Evolutionary conservation across 2,113 vertebrate genomes (phyloP).

Genomic region (Henicopernis longicauda): DNA sequence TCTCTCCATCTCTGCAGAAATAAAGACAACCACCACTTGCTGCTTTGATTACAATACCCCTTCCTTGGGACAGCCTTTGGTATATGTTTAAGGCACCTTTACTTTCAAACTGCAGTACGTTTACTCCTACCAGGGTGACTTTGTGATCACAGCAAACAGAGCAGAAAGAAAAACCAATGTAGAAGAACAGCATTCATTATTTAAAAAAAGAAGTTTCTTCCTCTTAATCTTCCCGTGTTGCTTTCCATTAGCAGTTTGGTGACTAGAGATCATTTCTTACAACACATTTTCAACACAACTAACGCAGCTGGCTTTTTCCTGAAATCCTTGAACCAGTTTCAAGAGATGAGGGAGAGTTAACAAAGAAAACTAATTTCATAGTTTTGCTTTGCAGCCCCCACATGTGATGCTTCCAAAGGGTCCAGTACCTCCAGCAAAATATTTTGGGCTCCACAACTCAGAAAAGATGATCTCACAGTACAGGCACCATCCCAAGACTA

Average conservation of each 20-base stretch:
- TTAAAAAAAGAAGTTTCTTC: neutral
- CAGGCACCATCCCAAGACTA: neutral
- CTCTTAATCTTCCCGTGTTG: neutral
- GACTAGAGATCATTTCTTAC: neutral
- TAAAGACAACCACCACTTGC: neutral
- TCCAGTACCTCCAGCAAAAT: neutral
- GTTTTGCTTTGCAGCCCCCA: neutral
- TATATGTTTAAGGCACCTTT: neutral
- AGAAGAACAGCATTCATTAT: neutral
- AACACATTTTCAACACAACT: neutral
- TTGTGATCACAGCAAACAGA: neutral
- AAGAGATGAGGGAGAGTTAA: neutral
- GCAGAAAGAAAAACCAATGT: neutral
- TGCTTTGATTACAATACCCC: fast-evolving
- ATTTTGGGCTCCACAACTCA: neutral
- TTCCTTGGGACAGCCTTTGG: neutral
- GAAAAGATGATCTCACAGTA: neutral
- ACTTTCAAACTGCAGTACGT: neutral
- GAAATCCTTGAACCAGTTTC: neutral
- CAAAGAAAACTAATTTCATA: neutral
- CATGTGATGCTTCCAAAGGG: neutral
- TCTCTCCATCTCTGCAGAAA: neutral
- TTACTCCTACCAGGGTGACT: neutral
- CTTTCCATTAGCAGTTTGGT: neutral
- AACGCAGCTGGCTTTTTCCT: neutral